A percentile compares a stretch with the other conserved stretches of the same genome.
Conservation (phyloP, 2,888 invertebrate genomes). For the Polydrusus cervinus region DNA sequence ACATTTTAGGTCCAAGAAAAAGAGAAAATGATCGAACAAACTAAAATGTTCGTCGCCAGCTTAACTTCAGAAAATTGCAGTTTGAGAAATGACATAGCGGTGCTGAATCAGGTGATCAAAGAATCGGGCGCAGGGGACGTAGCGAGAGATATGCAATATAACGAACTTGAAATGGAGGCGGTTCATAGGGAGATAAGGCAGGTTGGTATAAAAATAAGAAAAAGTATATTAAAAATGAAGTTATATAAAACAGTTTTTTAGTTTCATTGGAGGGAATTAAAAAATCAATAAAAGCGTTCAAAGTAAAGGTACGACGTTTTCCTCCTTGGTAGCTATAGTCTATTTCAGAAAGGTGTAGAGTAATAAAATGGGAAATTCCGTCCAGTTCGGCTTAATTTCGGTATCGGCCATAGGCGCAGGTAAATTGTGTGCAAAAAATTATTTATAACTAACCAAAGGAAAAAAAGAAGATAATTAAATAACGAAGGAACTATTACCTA, state of each 20-base stretch:
- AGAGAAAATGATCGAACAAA: conserved; percentile 59
- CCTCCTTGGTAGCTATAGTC: no score
- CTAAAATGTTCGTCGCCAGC: conserved; percentile 57
- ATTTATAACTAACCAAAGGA: no score
- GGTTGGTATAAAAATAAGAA: conserved; percentile 50
- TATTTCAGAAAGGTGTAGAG: no score
- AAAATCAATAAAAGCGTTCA: no score
- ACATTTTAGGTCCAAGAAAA: conserved; percentile 58
- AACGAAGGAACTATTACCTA: no score
- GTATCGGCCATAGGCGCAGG: no score
- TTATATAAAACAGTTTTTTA: neutral
- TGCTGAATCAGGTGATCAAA: conserved; percentile 62
- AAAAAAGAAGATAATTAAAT: no score
- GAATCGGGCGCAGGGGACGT: conserved; percentile 65
- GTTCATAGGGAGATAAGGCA: conserved; percentile 62
- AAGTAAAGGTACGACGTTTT: no score
- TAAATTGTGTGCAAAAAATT: no score
- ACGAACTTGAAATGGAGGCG: conserved; percentile 63
- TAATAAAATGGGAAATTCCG: no score
- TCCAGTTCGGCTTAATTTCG: no score
- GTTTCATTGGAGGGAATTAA: no score
- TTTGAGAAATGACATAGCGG: conserved; percentile 63
- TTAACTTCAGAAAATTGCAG: conserved; percentile 61
- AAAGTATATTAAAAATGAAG: neutral
- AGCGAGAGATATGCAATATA: conserved; percentile 62